Evolutionary conservation across 2,888 invertebrate genomes (phyloP), one percentile per base, ranked within the genome.

Genomic region (Pelosia muscerda): DNA sequence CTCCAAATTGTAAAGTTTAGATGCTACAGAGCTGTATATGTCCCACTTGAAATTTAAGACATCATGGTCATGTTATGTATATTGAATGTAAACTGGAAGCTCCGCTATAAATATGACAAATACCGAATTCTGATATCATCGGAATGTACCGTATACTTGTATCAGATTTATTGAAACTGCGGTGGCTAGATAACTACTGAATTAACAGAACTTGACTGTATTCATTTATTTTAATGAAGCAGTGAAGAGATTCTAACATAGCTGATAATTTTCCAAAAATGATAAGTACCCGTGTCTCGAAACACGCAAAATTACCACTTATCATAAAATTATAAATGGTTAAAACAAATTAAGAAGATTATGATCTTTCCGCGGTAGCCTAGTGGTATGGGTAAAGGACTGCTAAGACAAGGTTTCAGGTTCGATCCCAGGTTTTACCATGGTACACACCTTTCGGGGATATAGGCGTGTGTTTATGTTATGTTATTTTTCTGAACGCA

Each of bases 81-180:
- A 81, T 78, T 75, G 72, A 76, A 75, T 75, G 71, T 74, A 60
- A 69, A 81, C 63, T 78, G 56, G 63, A 63, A 65, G 79, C 81
- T 78, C 77, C 69, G 73, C 77, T 80, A 81, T 82, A 82, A 81
- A 81, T 86, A 86, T 88, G 90, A 89, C 87, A 90, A 87, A 88
- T 88, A 83, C 81, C 81, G 78, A 82, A 83, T 77, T 77, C 73
- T 84, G 85, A 87, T 85, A 85, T 79, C 77, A 86, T 85, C 85
- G 84, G 82, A 82, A 87, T 86, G 85, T 78, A 68, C 71, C 75
- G 67, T 77, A 75, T 77, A 83, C 84, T 81, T 76, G 84, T 82
- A 79, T 76, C 75, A 75, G 69, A 82, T 85, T 85, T 87, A 86
- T 84, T 80, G 75, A 72, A 78, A 81, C 75, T 77, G 73, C 78